phyloP scores from a whole-genome alignment of 2,888 invertebrate species.

The Callyntrura sp. region DNA sequence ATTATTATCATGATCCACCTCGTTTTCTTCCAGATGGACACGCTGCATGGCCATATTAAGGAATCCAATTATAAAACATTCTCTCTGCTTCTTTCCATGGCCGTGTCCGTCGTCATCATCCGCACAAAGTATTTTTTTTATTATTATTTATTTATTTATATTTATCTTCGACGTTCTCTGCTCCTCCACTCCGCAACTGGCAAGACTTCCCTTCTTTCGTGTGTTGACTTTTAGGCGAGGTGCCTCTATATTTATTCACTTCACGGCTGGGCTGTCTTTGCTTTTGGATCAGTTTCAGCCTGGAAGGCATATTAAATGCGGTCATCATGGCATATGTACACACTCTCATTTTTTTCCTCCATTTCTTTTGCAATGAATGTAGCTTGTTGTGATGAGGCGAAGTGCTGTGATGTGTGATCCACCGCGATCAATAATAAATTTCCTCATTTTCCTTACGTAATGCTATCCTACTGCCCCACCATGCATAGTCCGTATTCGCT shows the following conservation, averaged over 20 bases:
- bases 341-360: conserved; percentile 2
- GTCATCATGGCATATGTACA: conserved; percentile 5
- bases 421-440: conserved; percentile 30
- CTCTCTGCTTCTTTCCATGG: neutral
- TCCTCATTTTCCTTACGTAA: conserved; percentile 11
- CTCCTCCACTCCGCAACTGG: neutral
- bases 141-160: conserved; percentile 15
- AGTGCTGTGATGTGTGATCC: neutral
- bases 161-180: neutral
- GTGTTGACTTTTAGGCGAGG: conserved; percentile 48
- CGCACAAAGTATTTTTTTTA: neutral
- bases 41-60: conserved; percentile 65
- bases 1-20: neutral
- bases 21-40: conserved; percentile 34
- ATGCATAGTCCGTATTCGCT: neutral
- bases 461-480: neutral
- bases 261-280: neutral
- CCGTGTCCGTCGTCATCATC: neutral
- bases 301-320: conserved; percentile 61
- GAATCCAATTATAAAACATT: conserved; percentile 62
- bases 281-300: conserved; percentile 58
- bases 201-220: conserved; percentile 19
- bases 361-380: conserved; percentile 14
- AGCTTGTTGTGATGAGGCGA: conserved; percentile 1
- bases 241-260: neutral